Evolutionary conservation across 2,888 invertebrate species (phyloP).

Genomic region (Rhabditoides inermis): DNA sequence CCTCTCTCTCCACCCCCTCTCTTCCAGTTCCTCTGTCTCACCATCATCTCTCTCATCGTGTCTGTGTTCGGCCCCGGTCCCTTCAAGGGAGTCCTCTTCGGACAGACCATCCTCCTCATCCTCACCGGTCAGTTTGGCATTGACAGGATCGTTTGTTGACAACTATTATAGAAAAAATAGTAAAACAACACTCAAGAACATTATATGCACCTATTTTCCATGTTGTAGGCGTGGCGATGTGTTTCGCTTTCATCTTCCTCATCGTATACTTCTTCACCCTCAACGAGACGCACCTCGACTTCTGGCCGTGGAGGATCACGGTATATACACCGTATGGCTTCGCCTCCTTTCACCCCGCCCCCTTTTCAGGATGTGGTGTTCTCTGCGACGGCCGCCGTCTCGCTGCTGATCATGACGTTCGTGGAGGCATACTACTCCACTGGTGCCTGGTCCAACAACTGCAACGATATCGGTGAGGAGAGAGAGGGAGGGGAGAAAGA

Average conservation of each 20-base stretch:
- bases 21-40: slow-evolving; percentile 36
- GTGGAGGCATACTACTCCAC: slow-evolving; percentile 49
- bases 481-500: too few relatives aligned
- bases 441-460: slow-evolving; percentile 50
- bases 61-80: slow-evolving; percentile 50
- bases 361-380: slow-evolving; percentile 39
- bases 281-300: slow-evolving; percentile 38
- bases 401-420: slow-evolving; percentile 37
- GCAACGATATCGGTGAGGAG: slow-evolving; percentile 48
- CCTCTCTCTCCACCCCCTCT: slow-evolving; percentile 37
- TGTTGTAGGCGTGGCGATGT: slow-evolving; percentile 41
- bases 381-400: slow-evolving; percentile 26
- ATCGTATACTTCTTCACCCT: slow-evolving; percentile 47
- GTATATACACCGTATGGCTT: too few relatives aligned
- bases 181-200: too few relatives aligned
- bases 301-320: slow-evolving; percentile 46
- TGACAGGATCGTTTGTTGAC: too few relatives aligned
- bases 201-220: too few relatives aligned
- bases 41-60: slow-evolving; percentile 41
- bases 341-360: too few relatives aligned
- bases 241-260: slow-evolving; percentile 47
- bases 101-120: slow-evolving; percentile 44
- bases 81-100: slow-evolving; percentile 47
- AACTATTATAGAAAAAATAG: too few relatives aligned
- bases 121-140: too few relatives aligned